Percentiles rank a stretch among this genome's conserved stretches.
phyloP scores from a whole-genome alignment of 2,888 invertebrate genomes.

The Heliconius aoede region DNA sequence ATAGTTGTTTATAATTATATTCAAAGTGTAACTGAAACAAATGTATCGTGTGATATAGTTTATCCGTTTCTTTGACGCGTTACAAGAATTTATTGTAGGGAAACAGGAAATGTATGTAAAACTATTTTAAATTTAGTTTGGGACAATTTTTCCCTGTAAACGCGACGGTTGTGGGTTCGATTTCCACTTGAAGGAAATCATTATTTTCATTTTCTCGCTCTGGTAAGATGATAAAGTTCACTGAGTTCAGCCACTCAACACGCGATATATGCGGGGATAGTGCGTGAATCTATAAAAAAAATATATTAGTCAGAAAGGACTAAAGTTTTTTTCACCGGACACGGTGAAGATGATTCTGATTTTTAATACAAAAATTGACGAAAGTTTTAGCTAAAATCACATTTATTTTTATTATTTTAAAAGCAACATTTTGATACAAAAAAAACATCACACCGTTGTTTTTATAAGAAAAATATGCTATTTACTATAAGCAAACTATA shows the following conservation, averaged over 20 bases:
- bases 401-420: neutral
- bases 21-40: constrained; percentile 41
- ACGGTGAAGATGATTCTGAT: too few species aligned
- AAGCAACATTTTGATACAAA: neutral
- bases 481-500: too few species aligned
- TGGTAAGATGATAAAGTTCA: neutral
- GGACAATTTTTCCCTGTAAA: neutral
- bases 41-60: constrained; percentile 43
- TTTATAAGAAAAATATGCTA: neutral
- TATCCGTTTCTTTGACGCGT: constrained; percentile 44
- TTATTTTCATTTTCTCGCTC: neutral
- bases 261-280: neutral
- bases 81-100: constrained; percentile 15
- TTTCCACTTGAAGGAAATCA: neutral
- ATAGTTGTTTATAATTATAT: constrained; percentile 50
- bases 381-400: too few species aligned
- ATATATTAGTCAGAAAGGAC: too few species aligned
- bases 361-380: too few species aligned
- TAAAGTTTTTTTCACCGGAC: too few species aligned
- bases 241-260: neutral
- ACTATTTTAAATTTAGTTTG: neutral
- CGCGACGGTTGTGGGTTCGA: neutral
- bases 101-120: constrained; percentile 16
- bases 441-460: neutral
- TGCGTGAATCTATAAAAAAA: too few species aligned